Evolutionary conservation across 2,888 invertebrate species (phyloP), one percentile per base, ranked within the genome.

Genomic region (Eristalis arbustorum): DNA sequence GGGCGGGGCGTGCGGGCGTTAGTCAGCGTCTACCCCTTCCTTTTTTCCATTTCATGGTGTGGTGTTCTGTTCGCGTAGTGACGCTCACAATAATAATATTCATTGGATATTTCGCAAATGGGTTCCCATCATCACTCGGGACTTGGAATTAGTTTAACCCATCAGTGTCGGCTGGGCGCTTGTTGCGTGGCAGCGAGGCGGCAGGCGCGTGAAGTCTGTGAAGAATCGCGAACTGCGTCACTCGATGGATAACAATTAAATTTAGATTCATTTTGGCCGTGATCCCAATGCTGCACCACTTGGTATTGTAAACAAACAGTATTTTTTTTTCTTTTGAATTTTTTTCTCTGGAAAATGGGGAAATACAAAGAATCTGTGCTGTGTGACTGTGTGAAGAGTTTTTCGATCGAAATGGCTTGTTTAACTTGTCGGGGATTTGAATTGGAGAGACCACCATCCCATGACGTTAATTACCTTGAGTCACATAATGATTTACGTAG

Each of bases 41-140:
- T 3, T 13, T 31, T 31, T 57, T 25, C 68, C 10, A 5, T 13
- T 31, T 31, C 31, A 18, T 6, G 25, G 59, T 25, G 59, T 25
- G 40, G 13, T 18, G 34, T 72, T 23, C 6, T 18, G 34, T 72
- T 23, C 6, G 23, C 22, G 40, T 63, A 74, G 66, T 61, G 79
- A 72, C 34, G 80, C 71, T 80, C 72, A 22, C 67, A 84, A 74
- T 71, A 75, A 80, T 71, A 75, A 80, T 84, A 68, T 34, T 63
- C 57, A 69, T 68, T 40, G 22, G 84, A 75, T 76, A 71, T 80
- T 84, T 80, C 23, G 59, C 68, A 74, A 84, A 84, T 42, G 67
- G 62, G 22, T 42, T 66, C n/a, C 61, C 61, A 64, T 71, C 80
- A 71, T 66, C 66, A 56, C 18, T 62, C 57, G 25, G 69, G 69